Conservation (phyloP, 2,888 invertebrate genomes). For the Cheilosia grossa region DNA sequence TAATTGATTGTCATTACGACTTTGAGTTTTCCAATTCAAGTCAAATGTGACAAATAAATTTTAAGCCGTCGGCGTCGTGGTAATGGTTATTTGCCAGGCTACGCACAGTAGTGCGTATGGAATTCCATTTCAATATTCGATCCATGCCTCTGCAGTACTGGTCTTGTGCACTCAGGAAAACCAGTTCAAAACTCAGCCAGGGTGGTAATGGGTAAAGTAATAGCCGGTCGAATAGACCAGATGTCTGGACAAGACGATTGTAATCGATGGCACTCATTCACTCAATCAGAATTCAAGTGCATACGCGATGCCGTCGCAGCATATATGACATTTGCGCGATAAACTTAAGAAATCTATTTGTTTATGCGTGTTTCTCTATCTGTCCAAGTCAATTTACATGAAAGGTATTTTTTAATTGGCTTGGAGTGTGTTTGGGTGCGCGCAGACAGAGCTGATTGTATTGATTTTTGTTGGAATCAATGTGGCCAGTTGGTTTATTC, state of each 20-base stretch:
- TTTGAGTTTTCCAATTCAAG: conserved; percentile 55
- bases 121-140: too few relatives aligned
- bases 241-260: conserved; percentile 61
- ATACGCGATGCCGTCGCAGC: conserved; percentile 7
- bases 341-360: conserved; percentile 57
- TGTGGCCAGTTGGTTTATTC: neutral
- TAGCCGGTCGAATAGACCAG: conserved; percentile 47
- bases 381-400: conserved; percentile 62
- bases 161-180: conserved; percentile 6
- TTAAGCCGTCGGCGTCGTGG: conserved; percentile 56
- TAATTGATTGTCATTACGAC: conserved; percentile 62
- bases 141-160: too few relatives aligned
- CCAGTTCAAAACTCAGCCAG: conserved; percentile 38
- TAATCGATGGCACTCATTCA: conserved; percentile 69
- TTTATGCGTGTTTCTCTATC: conserved; percentile 34
- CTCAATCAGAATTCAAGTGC: conserved; percentile 71
- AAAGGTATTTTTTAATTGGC: conserved; percentile 70
- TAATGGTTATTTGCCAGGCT: too few relatives aligned
- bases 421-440: conserved; percentile 39
- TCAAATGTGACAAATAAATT: conserved; percentile 69
- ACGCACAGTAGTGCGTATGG: too few relatives aligned
- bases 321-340: conserved; percentile 17
- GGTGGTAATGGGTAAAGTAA: conserved; percentile 4
- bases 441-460: conserved; percentile 34
- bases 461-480: conserved; percentile 34